Evolutionary conservation across 2,113 vertebrate species (phyloP).

Genomic region (Vulpes lagopus): DNA sequence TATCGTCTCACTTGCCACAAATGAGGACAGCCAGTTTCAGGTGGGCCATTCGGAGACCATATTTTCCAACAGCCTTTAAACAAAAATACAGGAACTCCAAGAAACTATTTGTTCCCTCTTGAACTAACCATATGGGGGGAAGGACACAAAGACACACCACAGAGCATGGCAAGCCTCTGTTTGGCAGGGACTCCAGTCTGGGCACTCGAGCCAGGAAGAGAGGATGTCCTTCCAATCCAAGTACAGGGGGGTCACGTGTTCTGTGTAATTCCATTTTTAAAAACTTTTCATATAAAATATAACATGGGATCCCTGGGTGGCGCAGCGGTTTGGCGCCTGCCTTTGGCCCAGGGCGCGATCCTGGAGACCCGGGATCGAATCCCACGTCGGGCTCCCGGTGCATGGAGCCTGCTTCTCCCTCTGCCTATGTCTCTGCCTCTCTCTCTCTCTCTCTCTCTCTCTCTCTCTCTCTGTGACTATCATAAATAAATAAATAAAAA

Average conservation of each 20-base stretch:
- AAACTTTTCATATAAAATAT: neutral
- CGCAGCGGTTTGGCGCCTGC: too few species aligned
- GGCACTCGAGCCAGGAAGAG: neutral
- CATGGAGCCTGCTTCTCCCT: too few species aligned
- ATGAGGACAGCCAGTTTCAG: neutral
- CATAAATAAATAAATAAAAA: too few species aligned
- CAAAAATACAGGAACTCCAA: neutral
- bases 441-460: too few species aligned
- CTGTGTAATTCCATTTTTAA: neutral
- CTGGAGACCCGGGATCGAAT: too few species aligned
- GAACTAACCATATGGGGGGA: neutral
- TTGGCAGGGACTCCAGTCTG: neutral
- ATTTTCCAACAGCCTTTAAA: neutral
- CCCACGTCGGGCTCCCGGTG: too few species aligned
- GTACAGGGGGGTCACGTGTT: neutral
- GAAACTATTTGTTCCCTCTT: neutral
- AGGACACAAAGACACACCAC: neutral
- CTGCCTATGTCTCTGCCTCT: too few species aligned
- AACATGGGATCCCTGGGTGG: neutral
- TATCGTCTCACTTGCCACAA: neutral
- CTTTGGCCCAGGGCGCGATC: too few species aligned
- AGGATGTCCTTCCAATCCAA: neutral
- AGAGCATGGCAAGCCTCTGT: neutral
- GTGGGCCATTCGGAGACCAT: neutral
- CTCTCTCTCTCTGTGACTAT: too few species aligned